Evolutionary conservation across 2,797 vertebrate genomes (phyloP), one percentile per base, ranked within the genome.

Genomic region (Kryptolebias ocellatus): DNA sequence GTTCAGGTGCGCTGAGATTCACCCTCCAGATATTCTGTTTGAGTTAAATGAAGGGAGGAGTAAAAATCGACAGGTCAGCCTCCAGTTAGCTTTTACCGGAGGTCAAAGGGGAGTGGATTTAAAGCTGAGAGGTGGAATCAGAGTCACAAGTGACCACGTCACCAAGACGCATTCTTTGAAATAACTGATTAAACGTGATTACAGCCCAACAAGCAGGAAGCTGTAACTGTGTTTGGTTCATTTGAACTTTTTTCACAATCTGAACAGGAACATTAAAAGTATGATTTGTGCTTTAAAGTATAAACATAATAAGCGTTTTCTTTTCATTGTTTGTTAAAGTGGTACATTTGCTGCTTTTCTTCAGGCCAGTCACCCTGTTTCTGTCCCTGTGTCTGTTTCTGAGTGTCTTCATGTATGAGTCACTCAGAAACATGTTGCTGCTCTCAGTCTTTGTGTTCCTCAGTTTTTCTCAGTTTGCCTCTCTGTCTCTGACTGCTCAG

Each of bases 31-130:
- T 74, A 68, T 83, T 81, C 60, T 54, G 45, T 74, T 89, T 29
- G 44, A 60, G 55, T 68, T 58, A 78, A 85, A 80, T 17, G 51
- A 69, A 10, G 56, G 66, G 44, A 73, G 65, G n/a, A 83, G 76
- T 67, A 73, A 76, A 81, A 73, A 79, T 70, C 57, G 52, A 51
- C 67, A 68, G 71, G 70, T 86, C 77, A 68, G 55, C 74, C 60
- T 76, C 56, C 61, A 69, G 65, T 75, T 72, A 74, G 67, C 71
- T 53, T 70, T 80, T n/a, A 87, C 81, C 87, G 80, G 74, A 70
- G 78, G 81, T 78, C 46, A 73, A 53, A 71, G 39, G 67, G 57
- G 27, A 62, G 64, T 64, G 60, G 65, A 71, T 71, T 51, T 27
- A 39, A 47, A 67, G 55, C 52, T 74, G 64, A 64, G 58, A 67